phyloP scores from a whole-genome alignment of 2,113 vertebrate genomes.

The Embiotoca jacksoni region DNA sequence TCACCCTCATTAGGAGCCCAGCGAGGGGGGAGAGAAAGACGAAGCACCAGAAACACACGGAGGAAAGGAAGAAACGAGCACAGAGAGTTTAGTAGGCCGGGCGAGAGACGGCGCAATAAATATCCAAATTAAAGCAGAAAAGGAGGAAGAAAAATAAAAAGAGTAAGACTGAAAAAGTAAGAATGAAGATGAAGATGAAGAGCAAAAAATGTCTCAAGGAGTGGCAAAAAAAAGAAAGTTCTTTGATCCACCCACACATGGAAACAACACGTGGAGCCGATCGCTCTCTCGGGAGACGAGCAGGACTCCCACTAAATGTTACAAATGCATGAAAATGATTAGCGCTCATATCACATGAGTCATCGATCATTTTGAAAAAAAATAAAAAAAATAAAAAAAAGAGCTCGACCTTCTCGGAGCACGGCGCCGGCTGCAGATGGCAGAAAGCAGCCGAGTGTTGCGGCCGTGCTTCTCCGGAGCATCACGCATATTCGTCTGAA shows the following conservation, averaged over 20 bases:
- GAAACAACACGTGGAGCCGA: constrained; percentile 12
- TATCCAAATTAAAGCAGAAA: neutral
- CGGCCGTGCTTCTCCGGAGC: constrained; percentile 6
- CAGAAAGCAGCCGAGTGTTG: neutral
- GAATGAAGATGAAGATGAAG: constrained; percentile 1
- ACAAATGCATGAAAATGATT: constrained; percentile 40
- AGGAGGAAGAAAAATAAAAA: neutral
- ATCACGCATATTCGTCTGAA: constrained; percentile 12
- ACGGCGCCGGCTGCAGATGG: neutral
- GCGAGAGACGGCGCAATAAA: constrained; percentile 11
- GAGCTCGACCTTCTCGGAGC: neutral
- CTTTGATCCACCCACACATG: constrained; percentile 59
- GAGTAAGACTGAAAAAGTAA: neutral
- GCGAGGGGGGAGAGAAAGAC: constrained; percentile 9
- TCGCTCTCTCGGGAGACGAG: constrained; percentile 3
- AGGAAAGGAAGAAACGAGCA: neutral
- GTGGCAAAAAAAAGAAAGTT: constrained; percentile 6
- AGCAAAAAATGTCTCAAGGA: neutral
- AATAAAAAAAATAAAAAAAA: no score
- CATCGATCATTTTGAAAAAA: constrained; percentile 18
- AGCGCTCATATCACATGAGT: neutral
- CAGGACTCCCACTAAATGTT: constrained; percentile 17
- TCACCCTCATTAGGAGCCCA: constrained; percentile 43
- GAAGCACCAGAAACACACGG: constrained; percentile 23
- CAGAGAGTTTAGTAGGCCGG: constrained; percentile 33